phyloP scores from a whole-genome alignment of 2,888 invertebrate species.

The Tetropium fuscum region DNA sequence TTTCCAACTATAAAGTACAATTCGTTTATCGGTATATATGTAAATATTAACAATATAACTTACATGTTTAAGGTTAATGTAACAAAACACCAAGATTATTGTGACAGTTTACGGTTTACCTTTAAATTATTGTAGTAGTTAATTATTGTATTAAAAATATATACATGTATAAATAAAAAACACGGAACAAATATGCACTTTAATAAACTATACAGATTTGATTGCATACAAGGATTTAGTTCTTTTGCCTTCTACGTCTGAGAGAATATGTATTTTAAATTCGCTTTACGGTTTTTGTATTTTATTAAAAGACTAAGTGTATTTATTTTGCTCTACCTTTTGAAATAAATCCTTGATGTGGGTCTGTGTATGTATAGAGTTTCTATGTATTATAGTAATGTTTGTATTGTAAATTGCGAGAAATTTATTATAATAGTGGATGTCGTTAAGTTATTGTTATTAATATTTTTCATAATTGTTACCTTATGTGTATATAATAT shows the following conservation, averaged over 20 bases:
- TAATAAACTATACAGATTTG: not conserved
- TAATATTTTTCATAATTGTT: conserved; percentile 33
- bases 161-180: conserved; percentile 11
- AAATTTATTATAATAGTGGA: conserved; percentile 16
- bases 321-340: not conserved
- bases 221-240: not conserved
- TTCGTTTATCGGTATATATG: conserved; percentile 19
- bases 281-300: not conserved
- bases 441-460: conserved; percentile 33
- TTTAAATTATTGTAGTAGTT: conserved; percentile 5
- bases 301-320: not conserved
- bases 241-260: no score
- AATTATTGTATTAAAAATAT: conserved; percentile 15
- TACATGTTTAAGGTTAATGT: conserved; percentile 21
- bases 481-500: conserved; percentile 41
- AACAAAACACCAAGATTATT: conserved; percentile 25
- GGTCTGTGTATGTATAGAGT: conserved; percentile 4
- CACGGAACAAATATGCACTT: conserved; percentile 16
- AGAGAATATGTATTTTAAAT: not conserved
- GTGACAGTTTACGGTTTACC: conserved; percentile 13
- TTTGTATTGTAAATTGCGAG: conserved; percentile 20
- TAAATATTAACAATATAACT: conserved; percentile 20
- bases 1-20: conserved; percentile 18
- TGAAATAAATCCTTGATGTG: not conserved
- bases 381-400: conserved; percentile 24